Conservation (phyloP, 53 echinoderm and acorn worm genomes). For the Crossaster papposus region DNA sequence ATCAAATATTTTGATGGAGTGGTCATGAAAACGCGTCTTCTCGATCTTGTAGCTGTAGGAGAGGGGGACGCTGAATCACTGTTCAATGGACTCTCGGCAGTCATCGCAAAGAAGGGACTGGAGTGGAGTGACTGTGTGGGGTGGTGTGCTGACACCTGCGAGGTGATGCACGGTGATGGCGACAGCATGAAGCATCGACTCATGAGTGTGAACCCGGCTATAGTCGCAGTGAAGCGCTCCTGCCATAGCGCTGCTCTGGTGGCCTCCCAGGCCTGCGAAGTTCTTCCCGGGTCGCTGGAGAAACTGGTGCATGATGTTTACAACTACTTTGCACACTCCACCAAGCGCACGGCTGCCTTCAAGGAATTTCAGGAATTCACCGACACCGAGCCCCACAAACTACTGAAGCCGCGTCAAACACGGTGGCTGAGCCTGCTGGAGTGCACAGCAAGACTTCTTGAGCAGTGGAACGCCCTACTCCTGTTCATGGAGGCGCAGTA, state of each 20-base stretch:
- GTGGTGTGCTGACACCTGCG: not conserved
- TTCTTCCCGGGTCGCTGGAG: not conserved
- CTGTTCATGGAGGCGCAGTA: no score
- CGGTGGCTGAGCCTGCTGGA: no score
- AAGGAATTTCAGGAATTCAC: not conserved
- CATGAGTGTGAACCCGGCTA: not conserved
- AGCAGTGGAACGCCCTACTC: no score
- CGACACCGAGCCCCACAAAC: not conserved
- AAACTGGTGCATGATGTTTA: not conserved
- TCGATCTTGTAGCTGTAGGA: not conserved
- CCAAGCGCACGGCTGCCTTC: not conserved
- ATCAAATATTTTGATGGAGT: not conserved
- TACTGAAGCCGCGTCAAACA: not conserved
- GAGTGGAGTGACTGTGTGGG: not conserved
- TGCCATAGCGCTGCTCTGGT: not conserved
- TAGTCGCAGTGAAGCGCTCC: not conserved
- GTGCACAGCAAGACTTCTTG: no score
- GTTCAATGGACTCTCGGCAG: not conserved
- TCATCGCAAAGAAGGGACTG: not conserved
- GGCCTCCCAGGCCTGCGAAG: not conserved
- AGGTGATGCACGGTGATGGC: not conserved
- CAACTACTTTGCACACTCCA: not conserved
- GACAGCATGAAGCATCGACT: not conserved
- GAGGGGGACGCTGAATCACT: not conserved
- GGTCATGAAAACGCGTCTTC: not conserved